Percentiles rank a stretch among this genome's conserved stretches.
Evolutionary conservation across 2,888 invertebrate genomes (phyloP).

Genomic region (Uloborus plumipes): DNA sequence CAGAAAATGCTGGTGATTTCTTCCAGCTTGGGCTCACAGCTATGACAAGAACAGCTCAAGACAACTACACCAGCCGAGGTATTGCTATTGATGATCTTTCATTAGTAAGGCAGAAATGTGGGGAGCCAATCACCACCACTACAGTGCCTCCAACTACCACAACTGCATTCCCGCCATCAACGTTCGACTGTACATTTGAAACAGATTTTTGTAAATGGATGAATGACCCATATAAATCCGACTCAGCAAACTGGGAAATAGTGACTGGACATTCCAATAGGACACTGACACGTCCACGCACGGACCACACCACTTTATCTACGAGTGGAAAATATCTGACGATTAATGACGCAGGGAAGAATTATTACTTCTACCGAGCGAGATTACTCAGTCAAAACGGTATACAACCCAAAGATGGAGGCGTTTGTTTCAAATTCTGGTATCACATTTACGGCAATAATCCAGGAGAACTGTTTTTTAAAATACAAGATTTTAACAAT

Average conservation of each 20-base stretch:
- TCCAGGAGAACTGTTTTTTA: constrained; percentile 41
- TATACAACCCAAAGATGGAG: constrained; percentile 22
- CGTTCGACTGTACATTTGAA: constrained; percentile 63
- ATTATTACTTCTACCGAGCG: constrained; percentile 2
- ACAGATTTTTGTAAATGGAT: constrained; percentile 52
- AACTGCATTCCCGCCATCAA: constrained; percentile 26
- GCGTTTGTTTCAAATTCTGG: constrained; percentile 65
- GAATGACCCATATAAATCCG: constrained; percentile 5
- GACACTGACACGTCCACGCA: constrained; percentile 46
- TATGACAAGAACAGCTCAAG: constrained; percentile 9
- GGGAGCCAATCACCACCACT: constrained; percentile 28
- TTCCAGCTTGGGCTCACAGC: constrained; percentile 55
- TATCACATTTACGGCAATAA: constrained; percentile 64
- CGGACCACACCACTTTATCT: constrained; percentile 56
- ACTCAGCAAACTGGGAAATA: constrained; percentile 29
- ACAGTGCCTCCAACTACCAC: constrained; percentile 28
- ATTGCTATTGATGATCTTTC: constrained; percentile 64
- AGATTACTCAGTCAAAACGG: constrained; percentile 31
- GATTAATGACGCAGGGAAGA: constrained; percentile 14
- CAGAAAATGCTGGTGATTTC: constrained; percentile 41
- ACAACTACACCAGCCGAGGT: constrained; percentile 40
- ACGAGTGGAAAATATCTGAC: constrained; percentile 54
- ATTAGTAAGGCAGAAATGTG: constrained; percentile 46
- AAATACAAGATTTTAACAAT: constrained; percentile 37
- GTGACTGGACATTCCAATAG: constrained; percentile 45